Base-by-base conservation (phyloP, 2,888 invertebrate species). In the Drosophila limbata region DNA sequence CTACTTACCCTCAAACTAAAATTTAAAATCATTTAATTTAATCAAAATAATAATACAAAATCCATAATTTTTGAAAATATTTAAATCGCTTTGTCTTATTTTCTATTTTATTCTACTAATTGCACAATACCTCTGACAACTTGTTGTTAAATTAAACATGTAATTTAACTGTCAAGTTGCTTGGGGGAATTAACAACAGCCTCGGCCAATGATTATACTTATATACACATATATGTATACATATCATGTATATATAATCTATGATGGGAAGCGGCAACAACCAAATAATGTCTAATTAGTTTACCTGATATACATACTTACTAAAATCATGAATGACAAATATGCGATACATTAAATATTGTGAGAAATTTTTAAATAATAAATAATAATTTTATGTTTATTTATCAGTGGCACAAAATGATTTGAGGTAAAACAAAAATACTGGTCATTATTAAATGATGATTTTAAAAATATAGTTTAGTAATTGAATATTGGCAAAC, bases 31-130 rank as follows among this genome's bases (percentile, higher is more conserved):
- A 60, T 66, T 59, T 86, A 79, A 87, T 85, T 77, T 57, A 77
- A 80, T 73, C 60, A 42, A 87, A 78, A 80, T 56, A 78, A 80
- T 56, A 81, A 90, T 86, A 88, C 70, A 86, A 70, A 85, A 69
- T 71, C 63, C 69, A 88, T 76, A 86, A 81, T 81, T 87, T 84
- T 84, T 79, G 60, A 78, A 81, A 87, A 83, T 70, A 79, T 76
- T 76, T 56, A 69, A 67, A 53, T 40, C 37, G 62, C 64, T 66
- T 68, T 72, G 66, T 63, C 62, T 73, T 69, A 60, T 60, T 47
- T 53, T 33, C 25, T 44, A 51, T 47, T 8, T 56, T 42, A 13
- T 44, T 70, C 65, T 31, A 84, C 48, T 85, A 64, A 39, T 39
- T 39, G 17, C 35, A 19, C 33, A 28, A 72, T 40, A 45, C 48